These are phyloP conservation scores for Enteromius argenteus DNA, from an alignment of 2,797 vertebrate species.

Conservation along the genomic window DNA sequence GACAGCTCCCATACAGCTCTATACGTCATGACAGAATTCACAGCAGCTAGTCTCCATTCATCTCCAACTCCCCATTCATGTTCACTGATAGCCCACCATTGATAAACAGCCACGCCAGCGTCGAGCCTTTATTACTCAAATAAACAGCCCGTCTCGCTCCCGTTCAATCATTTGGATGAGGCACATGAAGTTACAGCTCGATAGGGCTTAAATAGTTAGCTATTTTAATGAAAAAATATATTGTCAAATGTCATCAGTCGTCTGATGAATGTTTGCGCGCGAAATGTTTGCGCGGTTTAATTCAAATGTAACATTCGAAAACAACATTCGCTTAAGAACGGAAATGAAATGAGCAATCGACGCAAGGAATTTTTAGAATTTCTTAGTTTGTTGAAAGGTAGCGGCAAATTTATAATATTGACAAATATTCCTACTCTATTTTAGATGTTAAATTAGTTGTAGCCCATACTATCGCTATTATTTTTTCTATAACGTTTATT, in stretches of 20 bases:
- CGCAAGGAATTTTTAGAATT: not conserved
- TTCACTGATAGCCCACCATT: constrained; percentile 56
- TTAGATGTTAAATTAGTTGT: not conserved
- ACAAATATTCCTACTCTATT: not conserved
- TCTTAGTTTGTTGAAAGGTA: not conserved
- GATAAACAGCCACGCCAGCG: constrained; percentile 53
- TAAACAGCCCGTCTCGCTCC: constrained; percentile 21
- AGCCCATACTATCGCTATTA: not conserved
- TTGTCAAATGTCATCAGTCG: not conserved
- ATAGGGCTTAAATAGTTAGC: not conserved
- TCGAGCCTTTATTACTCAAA: constrained; percentile 18
- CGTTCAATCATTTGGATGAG: not conserved
- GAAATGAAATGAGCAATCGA: not conserved
- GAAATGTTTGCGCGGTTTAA: constrained; percentile 16
- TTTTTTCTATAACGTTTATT: not conserved
- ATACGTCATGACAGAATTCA: constrained; percentile 43
- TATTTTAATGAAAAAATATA: not conserved
- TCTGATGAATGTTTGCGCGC: not conserved
- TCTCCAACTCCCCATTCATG: constrained; percentile 62
- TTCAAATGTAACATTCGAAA: not conserved
- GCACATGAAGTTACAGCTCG: not conserved
- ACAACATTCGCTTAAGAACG: not conserved
- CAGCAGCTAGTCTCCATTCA: constrained; percentile 59
- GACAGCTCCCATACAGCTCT: constrained; percentile 68
- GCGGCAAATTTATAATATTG: not conserved